A percentile compares a stretch with the other conserved stretches of the same genome.
Evolutionary conservation across 2,113 vertebrate genomes (phyloP).

Genomic region (Sus scrofa): T2T-Sscrofa CM000820.6:86237001-86237500

Average conservation of each 20-base stretch:
- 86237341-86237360: not conserved
- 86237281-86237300: not conserved
- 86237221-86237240: not conserved
- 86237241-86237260: not conserved
- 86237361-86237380: not conserved
- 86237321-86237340: not conserved
- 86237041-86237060: not conserved
- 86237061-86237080: not conserved
- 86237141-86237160: slow-evolving; percentile 41
- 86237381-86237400: not conserved
- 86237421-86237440: slow-evolving; percentile 28
- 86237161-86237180: slow-evolving; percentile 19
- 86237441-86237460: not conserved
- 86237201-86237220: not conserved
- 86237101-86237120: not conserved
- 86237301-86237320: slow-evolving; percentile 2
- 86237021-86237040: not conserved
- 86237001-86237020: not conserved
- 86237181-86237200: slow-evolving; percentile 34
- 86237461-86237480: not conserved
- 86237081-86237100: slow-evolving; percentile 8
- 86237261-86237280: not conserved
- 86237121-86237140: slow-evolving; percentile 7
- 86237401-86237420: not conserved
- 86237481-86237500: not conserved